phyloP scores from a whole-genome alignment of 2,113 vertebrate genomes.

The Eudyptes chrysolophus region DNA sequence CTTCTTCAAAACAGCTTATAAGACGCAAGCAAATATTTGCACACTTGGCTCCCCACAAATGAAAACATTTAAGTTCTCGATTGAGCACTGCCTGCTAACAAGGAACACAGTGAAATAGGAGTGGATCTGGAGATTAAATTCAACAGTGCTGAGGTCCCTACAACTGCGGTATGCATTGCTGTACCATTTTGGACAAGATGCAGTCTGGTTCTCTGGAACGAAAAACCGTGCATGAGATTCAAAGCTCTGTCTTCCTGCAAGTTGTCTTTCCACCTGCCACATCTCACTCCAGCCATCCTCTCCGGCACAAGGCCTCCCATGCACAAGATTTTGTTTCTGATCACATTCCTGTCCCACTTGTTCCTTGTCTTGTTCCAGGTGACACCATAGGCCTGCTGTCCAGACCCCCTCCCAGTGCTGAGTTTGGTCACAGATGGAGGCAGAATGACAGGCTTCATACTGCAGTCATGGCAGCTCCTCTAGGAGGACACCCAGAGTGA shows the following conservation, averaged over 20 bases:
- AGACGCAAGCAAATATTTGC: neutral
- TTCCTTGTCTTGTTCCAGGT: neutral
- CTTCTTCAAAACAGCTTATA: neutral
- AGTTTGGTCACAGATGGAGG: neutral
- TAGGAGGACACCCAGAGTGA: neutral
- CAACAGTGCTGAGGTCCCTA: fast-evolving
- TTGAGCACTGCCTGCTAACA: neutral
- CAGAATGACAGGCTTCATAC: neutral
- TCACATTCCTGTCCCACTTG: neutral
- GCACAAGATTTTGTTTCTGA: neutral
- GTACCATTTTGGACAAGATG: neutral
- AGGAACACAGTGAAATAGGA: neutral
- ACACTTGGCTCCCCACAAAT: neutral
- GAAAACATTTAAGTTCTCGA: neutral
- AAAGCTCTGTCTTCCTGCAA: neutral
- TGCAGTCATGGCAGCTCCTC: neutral
- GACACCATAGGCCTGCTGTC: fast-evolving
- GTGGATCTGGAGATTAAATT: neutral
- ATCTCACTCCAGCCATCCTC: neutral
- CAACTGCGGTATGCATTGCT: neutral
- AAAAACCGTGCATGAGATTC: fast-evolving
- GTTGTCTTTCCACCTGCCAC: neutral
- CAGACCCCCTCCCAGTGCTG: neutral
- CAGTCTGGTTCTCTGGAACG: neutral
- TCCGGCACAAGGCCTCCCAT: neutral